phyloP scores from a whole-genome alignment of 2,888 invertebrate species.

The Leucophenga maculata region DNA sequence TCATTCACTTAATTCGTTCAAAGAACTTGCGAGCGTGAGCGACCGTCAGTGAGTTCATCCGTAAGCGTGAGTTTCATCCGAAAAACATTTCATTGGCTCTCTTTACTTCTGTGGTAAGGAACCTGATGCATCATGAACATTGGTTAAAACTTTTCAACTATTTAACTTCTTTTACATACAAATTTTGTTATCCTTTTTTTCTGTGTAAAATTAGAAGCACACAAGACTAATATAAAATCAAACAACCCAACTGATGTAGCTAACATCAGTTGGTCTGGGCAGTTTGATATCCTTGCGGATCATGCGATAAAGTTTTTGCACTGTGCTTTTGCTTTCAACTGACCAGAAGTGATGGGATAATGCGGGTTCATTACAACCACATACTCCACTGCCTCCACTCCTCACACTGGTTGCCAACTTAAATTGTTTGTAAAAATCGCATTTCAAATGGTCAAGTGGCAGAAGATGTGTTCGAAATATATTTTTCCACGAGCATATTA shows the following conservation, averaged over 20 bases:
- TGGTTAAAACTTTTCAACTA: not conserved
- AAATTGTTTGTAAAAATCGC: slow-evolving; percentile 47
- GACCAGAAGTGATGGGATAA: slow-evolving; percentile 54
- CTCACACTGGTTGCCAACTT: slow-evolving; percentile 25
- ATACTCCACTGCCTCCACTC: not conserved
- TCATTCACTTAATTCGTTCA: too few relatives aligned
- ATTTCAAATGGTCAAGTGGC: not conserved
- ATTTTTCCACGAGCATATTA: slow-evolving; percentile 45
- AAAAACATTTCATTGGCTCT: not conserved
- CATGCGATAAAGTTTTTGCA: slow-evolving; percentile 6
- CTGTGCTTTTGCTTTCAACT: slow-evolving; percentile 21
- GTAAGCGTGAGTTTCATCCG: too few relatives aligned
- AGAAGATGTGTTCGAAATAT: not conserved
- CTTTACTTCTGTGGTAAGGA: too few relatives aligned
- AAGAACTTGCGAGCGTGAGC: too few relatives aligned
- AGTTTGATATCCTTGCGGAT: slow-evolving; percentile 48
- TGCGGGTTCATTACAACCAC: not conserved
- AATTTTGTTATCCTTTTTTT: too few relatives aligned
- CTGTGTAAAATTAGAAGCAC: too few relatives aligned
- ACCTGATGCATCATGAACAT: not conserved
- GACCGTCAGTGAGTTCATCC: too few relatives aligned
- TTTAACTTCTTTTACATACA: too few relatives aligned
- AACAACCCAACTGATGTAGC: too few relatives aligned
- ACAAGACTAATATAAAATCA: too few relatives aligned
- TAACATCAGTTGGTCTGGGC: slow-evolving; percentile 46